Percentiles rank a stretch among this genome's conserved stretches.
These are phyloP conservation scores for Scomber scombrus DNA, from an alignment of 2,113 vertebrate genomes.

Conservation along the genomic window DNA sequence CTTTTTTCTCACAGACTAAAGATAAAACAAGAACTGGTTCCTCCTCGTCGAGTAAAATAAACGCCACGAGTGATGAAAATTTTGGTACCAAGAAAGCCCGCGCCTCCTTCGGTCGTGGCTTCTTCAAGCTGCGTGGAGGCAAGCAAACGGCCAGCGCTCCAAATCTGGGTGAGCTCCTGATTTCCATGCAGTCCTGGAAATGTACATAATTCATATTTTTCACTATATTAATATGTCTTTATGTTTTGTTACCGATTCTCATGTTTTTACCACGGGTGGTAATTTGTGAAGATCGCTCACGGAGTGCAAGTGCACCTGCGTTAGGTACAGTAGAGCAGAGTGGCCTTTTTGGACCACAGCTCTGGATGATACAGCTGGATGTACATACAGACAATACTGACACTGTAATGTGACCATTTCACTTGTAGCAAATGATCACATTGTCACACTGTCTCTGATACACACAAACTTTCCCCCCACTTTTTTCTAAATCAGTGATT, in stretches of 20 bases:
- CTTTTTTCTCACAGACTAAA: slow-evolving; percentile 35
- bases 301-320: slow-evolving; percentile 91
- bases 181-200: accelerated
- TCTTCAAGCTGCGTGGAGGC: slow-evolving; percentile 93
- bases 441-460: slow-evolving; percentile 4
- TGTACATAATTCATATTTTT: no score
- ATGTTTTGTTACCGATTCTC: slow-evolving; percentile 75
- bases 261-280: slow-evolving; percentile 70
- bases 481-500: neutral
- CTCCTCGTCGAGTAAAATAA: slow-evolving; percentile 75
- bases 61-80: slow-evolving; percentile 75
- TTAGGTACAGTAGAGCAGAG: slow-evolving; percentile 89
- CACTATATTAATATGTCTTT: neutral
- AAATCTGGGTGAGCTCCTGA: slow-evolving; percentile 83
- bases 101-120: slow-evolving; percentile 93
- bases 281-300: slow-evolving; percentile 89
- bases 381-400: slow-evolving; percentile 18
- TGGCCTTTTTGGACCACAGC: slow-evolving; percentile 41
- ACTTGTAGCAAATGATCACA: neutral
- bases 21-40: slow-evolving; percentile 60
- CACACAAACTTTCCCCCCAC: neutral
- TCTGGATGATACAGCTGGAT: slow-evolving; percentile 55
- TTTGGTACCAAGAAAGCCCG: slow-evolving; percentile 92
- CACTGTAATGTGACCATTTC: slow-evolving; percentile 12
- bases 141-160: slow-evolving; percentile 91